A percentile compares a stretch with the other conserved stretches of the same genome.
These are phyloP conservation scores for Apantesis nais DNA, from an alignment of 2,888 invertebrate species.

Conservation along the genomic window DNA sequence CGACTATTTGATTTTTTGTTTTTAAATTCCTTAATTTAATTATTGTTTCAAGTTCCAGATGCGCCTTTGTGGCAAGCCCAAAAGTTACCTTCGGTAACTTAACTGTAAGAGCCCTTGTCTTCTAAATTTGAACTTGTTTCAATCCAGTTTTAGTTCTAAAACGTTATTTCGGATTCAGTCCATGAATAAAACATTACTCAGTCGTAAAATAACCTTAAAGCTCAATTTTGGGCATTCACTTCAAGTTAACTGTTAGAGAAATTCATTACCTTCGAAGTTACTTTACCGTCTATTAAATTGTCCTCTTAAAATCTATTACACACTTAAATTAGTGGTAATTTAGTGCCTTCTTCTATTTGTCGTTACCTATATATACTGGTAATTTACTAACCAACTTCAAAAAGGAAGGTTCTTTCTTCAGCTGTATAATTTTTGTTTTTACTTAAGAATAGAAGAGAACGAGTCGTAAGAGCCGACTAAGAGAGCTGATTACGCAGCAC, in stretches of 20 bases:
- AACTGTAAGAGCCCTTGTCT: too few species aligned
- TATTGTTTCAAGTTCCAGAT: neutral
- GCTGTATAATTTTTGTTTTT: too few species aligned
- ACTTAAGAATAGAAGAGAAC: too few species aligned
- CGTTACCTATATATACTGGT: neutral
- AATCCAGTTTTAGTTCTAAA: neutral
- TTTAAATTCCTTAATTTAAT: neutral
- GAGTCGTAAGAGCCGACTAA: too few species aligned
- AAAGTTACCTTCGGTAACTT: neutral
- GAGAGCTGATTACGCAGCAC: too few species aligned
- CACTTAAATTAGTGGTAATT: neutral
- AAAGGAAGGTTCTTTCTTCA: too few species aligned
- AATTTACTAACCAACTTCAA: neutral
- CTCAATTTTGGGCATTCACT: neutral
- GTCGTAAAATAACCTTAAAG: neutral
- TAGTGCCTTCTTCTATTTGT: neutral
- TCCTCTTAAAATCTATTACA: neutral
- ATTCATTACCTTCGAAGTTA: neutral
- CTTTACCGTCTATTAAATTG: neutral
- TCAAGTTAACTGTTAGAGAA: neutral
- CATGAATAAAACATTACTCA: neutral
- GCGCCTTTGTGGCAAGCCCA: neutral
- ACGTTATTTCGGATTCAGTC: neutral
- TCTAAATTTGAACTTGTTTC: neutral
- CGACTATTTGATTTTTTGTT: neutral